Percentiles rank a stretch among this genome's conserved stretches.
phyloP scores from a whole-genome alignment of 2,113 vertebrate genomes.

The Cyprichromis sp. region DNA sequence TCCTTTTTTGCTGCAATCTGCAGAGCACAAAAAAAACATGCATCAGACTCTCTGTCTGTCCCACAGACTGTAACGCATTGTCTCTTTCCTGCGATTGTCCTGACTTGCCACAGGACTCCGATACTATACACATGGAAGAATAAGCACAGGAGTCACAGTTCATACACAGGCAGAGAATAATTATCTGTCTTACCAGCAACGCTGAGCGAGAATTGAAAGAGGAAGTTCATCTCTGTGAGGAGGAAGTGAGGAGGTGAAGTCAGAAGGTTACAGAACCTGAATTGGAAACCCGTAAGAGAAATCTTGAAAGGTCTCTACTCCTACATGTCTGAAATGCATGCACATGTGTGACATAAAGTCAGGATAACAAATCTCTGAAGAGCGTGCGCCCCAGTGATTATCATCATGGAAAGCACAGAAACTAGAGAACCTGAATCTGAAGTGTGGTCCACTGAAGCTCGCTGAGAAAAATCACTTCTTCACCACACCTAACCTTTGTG shows the following conservation, averaged over 20 bases:
- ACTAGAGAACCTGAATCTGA: background rate
- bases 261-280: background rate
- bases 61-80: background rate
- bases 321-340: background rate
- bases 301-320: background rate
- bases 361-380: background rate
- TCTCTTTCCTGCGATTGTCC: conserved; percentile 51
- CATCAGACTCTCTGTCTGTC: background rate
- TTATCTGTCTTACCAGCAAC: background rate
- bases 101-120: background rate
- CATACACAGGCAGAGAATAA: background rate
- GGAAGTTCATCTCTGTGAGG: conserved; percentile 24
- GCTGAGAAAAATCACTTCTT: background rate
- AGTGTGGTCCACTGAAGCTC: background rate
- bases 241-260: conserved; percentile 40
- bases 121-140: background rate
- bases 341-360: background rate
- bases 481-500: background rate
- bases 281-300: background rate
- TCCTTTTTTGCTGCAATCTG: conserved; percentile 20
- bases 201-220: conserved; percentile 28
- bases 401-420: background rate
- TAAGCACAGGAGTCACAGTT: background rate
- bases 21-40: background rate
- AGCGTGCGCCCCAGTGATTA: rapidly evolving